Evolutionary conservation across 2,113 vertebrate species (phyloP).

Genomic region (Naja naja): DNA sequence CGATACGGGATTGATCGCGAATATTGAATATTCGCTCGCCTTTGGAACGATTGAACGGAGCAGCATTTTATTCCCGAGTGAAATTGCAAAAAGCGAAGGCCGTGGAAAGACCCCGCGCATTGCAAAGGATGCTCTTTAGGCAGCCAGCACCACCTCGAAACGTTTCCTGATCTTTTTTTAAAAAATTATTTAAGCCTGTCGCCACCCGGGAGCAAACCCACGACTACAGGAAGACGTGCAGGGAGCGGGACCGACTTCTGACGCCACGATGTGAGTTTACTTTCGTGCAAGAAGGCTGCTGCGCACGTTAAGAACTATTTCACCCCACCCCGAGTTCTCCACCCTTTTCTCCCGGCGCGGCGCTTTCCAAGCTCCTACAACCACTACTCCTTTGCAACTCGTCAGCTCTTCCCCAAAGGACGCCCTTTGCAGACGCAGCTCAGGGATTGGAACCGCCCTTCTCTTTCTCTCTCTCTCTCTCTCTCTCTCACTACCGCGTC

Average conservation of each 20-base stretch:
- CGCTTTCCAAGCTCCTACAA: background rate
- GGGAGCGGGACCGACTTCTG: background rate
- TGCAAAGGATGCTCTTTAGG: background rate
- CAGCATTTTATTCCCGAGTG: background rate
- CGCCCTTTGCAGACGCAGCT: background rate
- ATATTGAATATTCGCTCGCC: background rate
- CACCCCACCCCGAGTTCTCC: background rate
- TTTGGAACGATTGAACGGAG: too few relatives aligned
- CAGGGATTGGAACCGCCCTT: background rate
- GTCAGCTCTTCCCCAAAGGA: background rate
- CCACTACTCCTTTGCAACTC: background rate
- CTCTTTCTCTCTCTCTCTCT: too few relatives aligned
- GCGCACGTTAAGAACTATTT: background rate
- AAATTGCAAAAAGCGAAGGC: background rate
- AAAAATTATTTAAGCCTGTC: background rate
- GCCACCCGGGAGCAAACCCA: background rate
- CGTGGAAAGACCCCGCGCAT: background rate
- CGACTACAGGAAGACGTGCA: background rate
- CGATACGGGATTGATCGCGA: background rate
- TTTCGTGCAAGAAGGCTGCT: background rate
- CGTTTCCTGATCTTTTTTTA: background rate
- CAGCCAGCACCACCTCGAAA: background rate
- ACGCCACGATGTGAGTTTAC: background rate
- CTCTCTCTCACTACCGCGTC: fast-evolving
- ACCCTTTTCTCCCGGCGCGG: background rate